phyloP scores from a whole-genome alignment of 2,797 vertebrate species.

The Setipinna tenuifilis region DNA sequence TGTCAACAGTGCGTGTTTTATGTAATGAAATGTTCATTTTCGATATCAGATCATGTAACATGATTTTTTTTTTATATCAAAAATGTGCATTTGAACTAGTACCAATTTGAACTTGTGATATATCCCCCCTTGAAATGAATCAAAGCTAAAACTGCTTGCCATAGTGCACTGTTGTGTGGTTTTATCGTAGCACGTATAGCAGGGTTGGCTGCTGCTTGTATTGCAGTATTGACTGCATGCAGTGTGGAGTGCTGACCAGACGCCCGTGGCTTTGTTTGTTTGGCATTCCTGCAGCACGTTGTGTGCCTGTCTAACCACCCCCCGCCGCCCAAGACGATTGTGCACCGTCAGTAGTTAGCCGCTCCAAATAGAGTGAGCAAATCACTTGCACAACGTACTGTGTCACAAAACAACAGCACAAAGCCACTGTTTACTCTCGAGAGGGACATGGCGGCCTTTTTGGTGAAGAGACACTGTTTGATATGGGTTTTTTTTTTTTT shows the following conservation, averaged over 20 bases:
- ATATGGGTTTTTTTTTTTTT: background rate
- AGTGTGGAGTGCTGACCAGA: background rate
- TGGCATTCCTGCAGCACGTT: background rate
- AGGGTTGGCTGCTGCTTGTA: background rate
- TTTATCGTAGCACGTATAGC: no score
- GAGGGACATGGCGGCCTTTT: background rate
- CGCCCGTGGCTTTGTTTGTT: background rate
- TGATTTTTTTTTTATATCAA: no score
- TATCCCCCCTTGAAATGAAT: no score
- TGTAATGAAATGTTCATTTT: no score
- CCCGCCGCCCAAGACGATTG: background rate
- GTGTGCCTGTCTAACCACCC: background rate
- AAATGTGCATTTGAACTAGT: no score
- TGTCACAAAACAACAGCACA: background rate
- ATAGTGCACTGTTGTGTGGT: no score
- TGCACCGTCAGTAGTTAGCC: background rate
- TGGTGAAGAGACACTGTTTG: background rate
- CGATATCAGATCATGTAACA: no score
- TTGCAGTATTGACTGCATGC: background rate
- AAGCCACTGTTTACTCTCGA: background rate
- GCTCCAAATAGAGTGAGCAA: background rate
- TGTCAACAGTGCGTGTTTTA: no score
- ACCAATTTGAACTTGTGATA: no score
- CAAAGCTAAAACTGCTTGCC: no score
- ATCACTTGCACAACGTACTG: background rate